These are phyloP conservation scores for Tetrao urogallus DNA, from an alignment of 2,113 vertebrate genomes.

Conservation along the genomic window DNA sequence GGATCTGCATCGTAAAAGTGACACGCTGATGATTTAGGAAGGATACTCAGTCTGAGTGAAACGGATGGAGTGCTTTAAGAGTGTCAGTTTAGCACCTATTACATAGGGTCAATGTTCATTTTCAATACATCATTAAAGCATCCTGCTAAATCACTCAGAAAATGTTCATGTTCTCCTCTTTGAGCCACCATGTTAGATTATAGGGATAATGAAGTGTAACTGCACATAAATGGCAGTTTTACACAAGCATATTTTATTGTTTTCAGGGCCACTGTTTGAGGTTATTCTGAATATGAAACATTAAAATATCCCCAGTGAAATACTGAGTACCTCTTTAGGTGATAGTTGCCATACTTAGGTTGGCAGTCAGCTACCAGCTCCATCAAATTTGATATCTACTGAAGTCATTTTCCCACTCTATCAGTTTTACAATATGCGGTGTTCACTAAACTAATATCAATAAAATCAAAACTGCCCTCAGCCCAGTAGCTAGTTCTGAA, in stretches of 20 bases:
- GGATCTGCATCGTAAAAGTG: conserved; percentile 75
- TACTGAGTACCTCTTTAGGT: conserved; percentile 27
- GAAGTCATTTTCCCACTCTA: conserved; percentile 58
- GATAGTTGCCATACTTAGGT: not conserved
- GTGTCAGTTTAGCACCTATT: conserved; percentile 78
- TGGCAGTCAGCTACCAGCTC: conserved; percentile 1
- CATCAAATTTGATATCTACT: conserved; percentile 56
- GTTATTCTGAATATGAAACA: conserved; percentile 56
- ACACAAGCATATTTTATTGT: conserved; percentile 60
- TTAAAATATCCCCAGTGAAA: conserved; percentile 60
- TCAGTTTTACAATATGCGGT: conserved; percentile 56
- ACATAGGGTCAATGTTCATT: conserved; percentile 80
- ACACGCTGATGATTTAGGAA: conserved; percentile 76
- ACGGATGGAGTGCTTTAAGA: conserved; percentile 75
- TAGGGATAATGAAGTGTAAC: conserved; percentile 74
- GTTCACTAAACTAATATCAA: conserved; percentile 65
- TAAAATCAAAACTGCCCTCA: conserved; percentile 56
- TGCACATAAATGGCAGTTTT: conserved; percentile 63
- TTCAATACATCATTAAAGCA: conserved; percentile 78
- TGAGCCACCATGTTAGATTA: conserved; percentile 66
- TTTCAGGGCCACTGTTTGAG: conserved; percentile 61
- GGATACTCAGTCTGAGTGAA: conserved; percentile 67
- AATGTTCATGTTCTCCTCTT: conserved; percentile 54
- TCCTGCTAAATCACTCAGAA: conserved; percentile 77
- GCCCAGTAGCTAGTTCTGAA: conserved; percentile 31